Percentiles rank a stretch among this genome's conserved stretches.
phyloP scores from a whole-genome alignment of 92 coral and sea anemone species.

The Zoanthus sansibaricus region DNA sequence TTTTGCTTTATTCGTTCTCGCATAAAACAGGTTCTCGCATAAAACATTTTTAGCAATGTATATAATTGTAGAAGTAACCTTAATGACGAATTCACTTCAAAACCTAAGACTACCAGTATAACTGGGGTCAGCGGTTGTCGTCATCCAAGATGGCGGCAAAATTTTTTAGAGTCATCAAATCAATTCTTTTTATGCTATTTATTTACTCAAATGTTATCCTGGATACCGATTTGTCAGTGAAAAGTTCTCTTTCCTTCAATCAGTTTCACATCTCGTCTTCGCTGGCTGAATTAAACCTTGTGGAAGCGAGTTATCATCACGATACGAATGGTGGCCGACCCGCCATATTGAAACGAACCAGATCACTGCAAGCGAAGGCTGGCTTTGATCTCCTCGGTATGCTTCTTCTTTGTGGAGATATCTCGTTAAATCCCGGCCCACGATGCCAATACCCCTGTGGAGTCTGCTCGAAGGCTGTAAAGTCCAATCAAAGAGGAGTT shows the following conservation, averaged over 20 bases:
- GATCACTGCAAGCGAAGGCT: background rate
- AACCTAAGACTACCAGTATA: too few species aligned
- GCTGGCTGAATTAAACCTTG: background rate
- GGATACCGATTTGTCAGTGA: background rate
- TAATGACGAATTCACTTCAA: too few species aligned
- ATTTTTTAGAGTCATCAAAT: background rate
- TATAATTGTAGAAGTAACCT: too few species aligned
- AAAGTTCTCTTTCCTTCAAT: constrained; percentile 1
- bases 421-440: too few species aligned
- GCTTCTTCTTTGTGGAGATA: too few species aligned
- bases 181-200: background rate
- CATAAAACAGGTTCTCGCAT: too few species aligned
- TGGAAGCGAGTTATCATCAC: background rate
- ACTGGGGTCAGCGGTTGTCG: background rate
- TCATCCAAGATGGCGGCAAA: background rate
- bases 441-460: too few species aligned
- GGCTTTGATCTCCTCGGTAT: background rate
- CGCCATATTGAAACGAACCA: background rate
- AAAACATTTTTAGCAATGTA: too few species aligned
- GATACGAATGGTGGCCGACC: background rate
- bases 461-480: too few species aligned
- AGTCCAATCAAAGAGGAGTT: too few species aligned
- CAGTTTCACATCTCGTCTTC: background rate
- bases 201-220: background rate
- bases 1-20: too few species aligned